A percentile compares a stretch with the other conserved stretches of the same genome.
phyloP scores from a whole-genome alignment of 2,113 vertebrate species.

The Machaerirhynchus nigripectus region DNA sequence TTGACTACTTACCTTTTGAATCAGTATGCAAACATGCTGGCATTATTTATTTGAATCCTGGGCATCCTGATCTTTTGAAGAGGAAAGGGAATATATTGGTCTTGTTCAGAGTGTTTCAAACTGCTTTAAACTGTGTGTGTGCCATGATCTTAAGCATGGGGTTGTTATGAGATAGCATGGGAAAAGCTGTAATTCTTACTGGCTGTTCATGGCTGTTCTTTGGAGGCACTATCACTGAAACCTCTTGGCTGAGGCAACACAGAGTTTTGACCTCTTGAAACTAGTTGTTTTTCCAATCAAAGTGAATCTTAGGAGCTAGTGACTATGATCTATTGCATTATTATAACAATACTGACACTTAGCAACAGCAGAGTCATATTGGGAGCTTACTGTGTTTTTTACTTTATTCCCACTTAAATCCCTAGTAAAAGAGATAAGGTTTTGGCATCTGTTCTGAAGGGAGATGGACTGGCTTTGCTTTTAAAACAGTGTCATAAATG shows the following conservation, averaged over 20 bases:
- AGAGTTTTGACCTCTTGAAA: neutral
- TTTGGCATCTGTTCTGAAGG: neutral
- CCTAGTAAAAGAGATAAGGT: neutral
- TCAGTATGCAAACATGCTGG: neutral
- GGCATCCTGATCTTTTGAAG: neutral
- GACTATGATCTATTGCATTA: neutral
- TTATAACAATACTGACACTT: neutral
- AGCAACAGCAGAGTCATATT: neutral
- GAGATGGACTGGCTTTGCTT: neutral
- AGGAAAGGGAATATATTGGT: neutral
- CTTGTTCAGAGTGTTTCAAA: neutral
- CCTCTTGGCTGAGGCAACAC: neutral
- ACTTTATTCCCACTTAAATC: neutral
- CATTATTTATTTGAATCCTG: neutral
- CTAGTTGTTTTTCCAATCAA: neutral
- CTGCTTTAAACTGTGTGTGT: neutral
- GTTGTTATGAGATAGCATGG: neutral
- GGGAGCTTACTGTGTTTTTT: neutral
- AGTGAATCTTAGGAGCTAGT: neutral
- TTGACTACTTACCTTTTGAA: neutral
- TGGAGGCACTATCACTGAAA: neutral
- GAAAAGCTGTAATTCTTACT: neutral
- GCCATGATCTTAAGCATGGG: neutral
- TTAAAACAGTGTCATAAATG: neutral
- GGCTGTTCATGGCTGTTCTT: neutral